Evolutionary conservation across 2,888 invertebrate genomes (phyloP).

Genomic region (Homarus gammarus): DNA sequence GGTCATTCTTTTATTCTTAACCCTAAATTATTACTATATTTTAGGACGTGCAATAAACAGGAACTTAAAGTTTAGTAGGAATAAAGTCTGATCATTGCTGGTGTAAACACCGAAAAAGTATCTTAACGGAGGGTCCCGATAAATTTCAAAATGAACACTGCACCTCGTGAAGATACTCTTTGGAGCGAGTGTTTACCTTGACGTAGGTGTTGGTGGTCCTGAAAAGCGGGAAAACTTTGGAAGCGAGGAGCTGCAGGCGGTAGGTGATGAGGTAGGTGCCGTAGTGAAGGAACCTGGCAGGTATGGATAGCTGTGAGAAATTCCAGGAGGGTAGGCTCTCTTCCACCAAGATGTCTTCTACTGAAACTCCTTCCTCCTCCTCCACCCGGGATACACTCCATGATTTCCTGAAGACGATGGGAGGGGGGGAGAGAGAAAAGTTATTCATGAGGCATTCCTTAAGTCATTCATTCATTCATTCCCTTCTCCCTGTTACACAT

Average conservation of each 20-base stretch:
- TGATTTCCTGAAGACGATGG: conserved; percentile 14
- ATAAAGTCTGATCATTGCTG: too few relatives aligned
- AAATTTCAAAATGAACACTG: not conserved
- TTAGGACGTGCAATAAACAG: too few relatives aligned
- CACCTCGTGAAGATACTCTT: too few relatives aligned
- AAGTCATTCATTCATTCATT: not conserved
- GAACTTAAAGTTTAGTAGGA: too few relatives aligned
- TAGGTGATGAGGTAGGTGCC: conserved; percentile 63
- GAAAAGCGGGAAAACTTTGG: conserved; percentile 51
- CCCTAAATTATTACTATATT: too few relatives aligned
- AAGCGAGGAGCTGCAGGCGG: conserved; percentile 50
- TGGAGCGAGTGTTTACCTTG: conserved; percentile 18
- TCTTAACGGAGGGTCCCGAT: too few relatives aligned
- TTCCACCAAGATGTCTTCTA: conserved; percentile 43
- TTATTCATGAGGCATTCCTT: not conserved
- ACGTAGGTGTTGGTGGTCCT: conserved; percentile 57
- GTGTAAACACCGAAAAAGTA: too few relatives aligned
- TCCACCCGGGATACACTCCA: conserved; percentile 39
- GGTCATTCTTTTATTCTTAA: too few relatives aligned
- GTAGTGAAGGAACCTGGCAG: conserved; percentile 56
- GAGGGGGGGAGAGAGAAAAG: not conserved
- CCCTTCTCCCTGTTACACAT: not conserved
- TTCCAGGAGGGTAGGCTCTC: conserved; percentile 60
- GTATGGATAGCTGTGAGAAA: conserved; percentile 50
- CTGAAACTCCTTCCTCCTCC: conserved; percentile 10